These are phyloP conservation scores for Caradrina clavipalpis DNA, from an alignment of 2,888 invertebrate species.

Conservation along the genomic window DNA sequence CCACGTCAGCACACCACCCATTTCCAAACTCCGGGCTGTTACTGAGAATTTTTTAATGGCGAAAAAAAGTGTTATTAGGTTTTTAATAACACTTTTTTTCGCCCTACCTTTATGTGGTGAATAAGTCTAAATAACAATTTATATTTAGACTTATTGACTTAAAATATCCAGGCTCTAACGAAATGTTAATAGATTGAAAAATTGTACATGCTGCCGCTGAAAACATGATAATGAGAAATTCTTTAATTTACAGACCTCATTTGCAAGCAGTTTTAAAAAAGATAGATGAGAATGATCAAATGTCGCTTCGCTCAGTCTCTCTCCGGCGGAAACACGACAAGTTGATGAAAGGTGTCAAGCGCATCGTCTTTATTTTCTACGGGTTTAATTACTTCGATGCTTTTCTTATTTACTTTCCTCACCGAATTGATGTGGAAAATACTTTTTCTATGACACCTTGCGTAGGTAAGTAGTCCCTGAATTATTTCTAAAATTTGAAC, in stretches of 20 bases:
- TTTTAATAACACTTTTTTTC: too few species aligned
- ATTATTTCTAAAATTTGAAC: too few species aligned
- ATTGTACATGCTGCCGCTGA: too few species aligned
- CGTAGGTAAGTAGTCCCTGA: slow-evolving; percentile 79
- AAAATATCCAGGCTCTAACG: background rate
- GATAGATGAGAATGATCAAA: slow-evolving; percentile 69
- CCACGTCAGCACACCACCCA: too few species aligned
- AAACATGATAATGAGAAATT: background rate
- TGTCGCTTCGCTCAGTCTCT: slow-evolving; percentile 60
- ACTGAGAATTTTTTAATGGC: too few species aligned
- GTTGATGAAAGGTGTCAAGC: slow-evolving; percentile 72
- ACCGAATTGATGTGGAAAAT: slow-evolving; percentile 70
- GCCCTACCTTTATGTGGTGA: too few species aligned
- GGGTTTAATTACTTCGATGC: slow-evolving; percentile 69
- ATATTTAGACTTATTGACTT: too few species aligned
- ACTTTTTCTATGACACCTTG: slow-evolving; percentile 80
- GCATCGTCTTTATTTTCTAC: slow-evolving; percentile 76
- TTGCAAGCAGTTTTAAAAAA: slow-evolving; percentile 67
- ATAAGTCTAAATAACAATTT: too few species aligned
- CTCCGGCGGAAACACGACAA: slow-evolving; percentile 69
- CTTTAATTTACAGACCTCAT: slow-evolving; percentile 65
- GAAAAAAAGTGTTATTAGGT: too few species aligned
- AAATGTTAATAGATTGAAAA: background rate
- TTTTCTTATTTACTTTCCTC: slow-evolving; percentile 74
- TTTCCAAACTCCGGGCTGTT: too few species aligned